Evolutionary conservation across 2,797 vertebrate species (phyloP), one percentile per base, ranked within the genome.

Genomic region (Coregonus sp.): DNA sequence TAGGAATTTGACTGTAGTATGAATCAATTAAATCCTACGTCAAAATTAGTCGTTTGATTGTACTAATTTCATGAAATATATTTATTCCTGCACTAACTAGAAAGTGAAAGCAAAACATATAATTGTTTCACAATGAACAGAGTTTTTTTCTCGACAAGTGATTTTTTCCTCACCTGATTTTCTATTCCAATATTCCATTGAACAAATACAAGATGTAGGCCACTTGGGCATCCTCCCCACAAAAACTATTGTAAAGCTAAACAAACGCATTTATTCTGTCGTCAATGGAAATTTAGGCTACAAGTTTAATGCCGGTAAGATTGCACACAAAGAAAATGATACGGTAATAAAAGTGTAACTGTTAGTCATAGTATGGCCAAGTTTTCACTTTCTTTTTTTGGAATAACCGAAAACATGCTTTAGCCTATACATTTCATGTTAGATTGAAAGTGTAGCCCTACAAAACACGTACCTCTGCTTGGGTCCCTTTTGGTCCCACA

Each of bases 401-500:
- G 16, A 37, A 29, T 29, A 31, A 54, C 14, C 9, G n/a, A 12
- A 71, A 71, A 71, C 68, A 50, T 70, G 1, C 7, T 70, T 20
- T 16, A 65, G 6, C 29, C 18, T 59, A 18, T 59, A 59, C n/a
- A n/a, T 47, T 51, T 51, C 2, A 71, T 72, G 68, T n/a, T 56
- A 16, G 18, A 35, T 54, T 31, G 5, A 72, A 33, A 3, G 51
- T 14, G 35, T 18, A 35, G 67, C 7, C 4, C 7, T 63, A 47
- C 18, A 56, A 56, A 15, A 14, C 0, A 85, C 90, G 0, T 89
- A 91, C 91, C 88, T 89, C n/a, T 3, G 66, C 0, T 25, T 25
- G 25, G 25, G 25, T 25, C 25, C 25, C 25, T 25, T 63, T 50
- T 0, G 1, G 0, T 4, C n/a, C 6, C 0, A 51, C 35, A 7